Evolutionary conservation across 2,113 vertebrate species (phyloP).

Genomic region (Rhinoptilus africanus): DNA sequence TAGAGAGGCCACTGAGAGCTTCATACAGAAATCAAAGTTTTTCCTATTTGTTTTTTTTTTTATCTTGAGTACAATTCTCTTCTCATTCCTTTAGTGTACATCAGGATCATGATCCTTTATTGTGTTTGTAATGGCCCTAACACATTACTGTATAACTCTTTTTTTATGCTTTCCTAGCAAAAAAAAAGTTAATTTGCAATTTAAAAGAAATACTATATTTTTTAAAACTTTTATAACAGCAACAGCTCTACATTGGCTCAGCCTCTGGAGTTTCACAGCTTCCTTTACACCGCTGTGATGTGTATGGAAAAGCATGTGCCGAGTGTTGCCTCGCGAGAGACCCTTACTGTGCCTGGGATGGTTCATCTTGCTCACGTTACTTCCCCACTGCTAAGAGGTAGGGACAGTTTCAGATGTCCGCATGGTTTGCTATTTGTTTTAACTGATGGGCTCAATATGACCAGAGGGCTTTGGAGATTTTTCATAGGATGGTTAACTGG

Average conservation of each 20-base stretch:
- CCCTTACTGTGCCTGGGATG: constrained; percentile 98
- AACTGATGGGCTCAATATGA: constrained; percentile 21
- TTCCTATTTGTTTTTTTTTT: neutral
- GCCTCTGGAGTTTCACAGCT: constrained; percentile 89
- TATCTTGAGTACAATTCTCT: neutral
- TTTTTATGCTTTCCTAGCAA: neutral
- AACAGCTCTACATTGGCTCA: constrained; percentile 95
- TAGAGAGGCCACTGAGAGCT: neutral
- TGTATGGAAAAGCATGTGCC: constrained; percentile 95
- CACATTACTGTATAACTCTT: neutral
- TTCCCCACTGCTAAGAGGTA: constrained; percentile 98
- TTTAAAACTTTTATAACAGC: constrained; percentile 73
- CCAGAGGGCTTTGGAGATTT: constrained; percentile 18
- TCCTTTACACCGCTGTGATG: constrained; percentile 91
- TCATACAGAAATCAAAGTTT: neutral
- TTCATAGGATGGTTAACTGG: neutral
- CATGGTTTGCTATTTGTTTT: constrained; percentile 9
- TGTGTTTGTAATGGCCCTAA: neutral
- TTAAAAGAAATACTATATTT: neutral
- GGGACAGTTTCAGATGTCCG: neutral
- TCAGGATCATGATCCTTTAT: neutral
- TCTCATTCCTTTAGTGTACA: neutral
- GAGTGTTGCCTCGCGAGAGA: constrained; percentile 97
- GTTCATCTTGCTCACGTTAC: constrained; percentile 94
- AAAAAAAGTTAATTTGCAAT: neutral